Evolutionary conservation across 2,113 vertebrate species (phyloP).

Genomic region (Arothron firmamentum): DNA sequence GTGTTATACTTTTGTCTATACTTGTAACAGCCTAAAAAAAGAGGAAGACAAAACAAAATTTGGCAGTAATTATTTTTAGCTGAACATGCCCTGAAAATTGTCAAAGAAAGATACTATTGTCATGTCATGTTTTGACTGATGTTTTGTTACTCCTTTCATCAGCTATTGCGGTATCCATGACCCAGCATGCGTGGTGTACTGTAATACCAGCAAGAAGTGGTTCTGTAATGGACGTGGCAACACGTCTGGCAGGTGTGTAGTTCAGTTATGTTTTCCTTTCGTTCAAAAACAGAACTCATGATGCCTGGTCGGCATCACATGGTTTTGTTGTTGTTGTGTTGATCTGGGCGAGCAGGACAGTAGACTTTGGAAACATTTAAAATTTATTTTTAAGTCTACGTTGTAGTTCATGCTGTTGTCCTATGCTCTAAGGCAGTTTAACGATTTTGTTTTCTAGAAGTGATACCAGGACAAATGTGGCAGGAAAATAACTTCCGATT

Average conservation of each 20-base stretch:
- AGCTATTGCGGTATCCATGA: slow-evolving; percentile 99
- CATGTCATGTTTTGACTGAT: neutral
- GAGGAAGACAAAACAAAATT: neutral
- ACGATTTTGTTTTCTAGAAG: neutral
- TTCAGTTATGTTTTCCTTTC: too few relatives aligned
- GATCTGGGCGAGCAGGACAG: too few relatives aligned
- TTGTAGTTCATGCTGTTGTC: neutral
- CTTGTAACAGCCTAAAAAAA: too few relatives aligned
- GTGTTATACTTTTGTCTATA: too few relatives aligned
- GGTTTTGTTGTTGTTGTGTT: too few relatives aligned
- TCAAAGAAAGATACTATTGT: too few relatives aligned
- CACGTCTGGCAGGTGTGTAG: slow-evolving; percentile 90
- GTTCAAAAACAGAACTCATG: too few relatives aligned
- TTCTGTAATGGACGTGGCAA: slow-evolving; percentile 98
- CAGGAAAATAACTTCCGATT: neutral
- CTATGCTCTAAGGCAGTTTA: neutral
- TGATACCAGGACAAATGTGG: neutral
- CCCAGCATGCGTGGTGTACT: slow-evolving; percentile 97
- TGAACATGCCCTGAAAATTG: neutral
- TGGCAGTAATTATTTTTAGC: neutral
- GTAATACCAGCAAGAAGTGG: slow-evolving; percentile 99
- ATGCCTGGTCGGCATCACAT: too few relatives aligned
- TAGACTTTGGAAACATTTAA: neutral
- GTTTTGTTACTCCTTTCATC: slow-evolving; percentile 16
- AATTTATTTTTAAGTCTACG: neutral